Percentiles rank a stretch among this genome's conserved stretches.
Evolutionary conservation across 2,113 vertebrate species (phyloP).

Genomic region (Tamias sibiricus): DNA sequence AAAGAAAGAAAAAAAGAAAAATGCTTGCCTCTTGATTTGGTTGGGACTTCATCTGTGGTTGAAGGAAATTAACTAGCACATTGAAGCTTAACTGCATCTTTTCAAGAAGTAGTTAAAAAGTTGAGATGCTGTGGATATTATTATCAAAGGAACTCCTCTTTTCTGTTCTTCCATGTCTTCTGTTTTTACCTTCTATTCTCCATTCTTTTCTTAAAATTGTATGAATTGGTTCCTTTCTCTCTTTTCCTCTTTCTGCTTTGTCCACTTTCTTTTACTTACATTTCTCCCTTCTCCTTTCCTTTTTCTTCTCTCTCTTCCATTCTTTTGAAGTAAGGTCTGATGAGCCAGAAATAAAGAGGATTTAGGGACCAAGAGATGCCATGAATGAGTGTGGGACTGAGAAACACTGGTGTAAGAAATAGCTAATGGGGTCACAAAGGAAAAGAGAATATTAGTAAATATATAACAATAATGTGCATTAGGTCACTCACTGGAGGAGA

Average conservation of each 20-base stretch:
- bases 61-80: neutral
- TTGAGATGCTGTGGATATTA: neutral
- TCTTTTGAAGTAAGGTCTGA: neutral
- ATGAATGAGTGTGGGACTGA: neutral
- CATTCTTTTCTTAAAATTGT: neutral
- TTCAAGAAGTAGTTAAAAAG: neutral
- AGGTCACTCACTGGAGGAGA: neutral
- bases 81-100: neutral
- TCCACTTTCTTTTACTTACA: neutral
- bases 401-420: neutral
- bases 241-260: neutral
- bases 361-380: neutral
- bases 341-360: neutral
- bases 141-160: neutral
- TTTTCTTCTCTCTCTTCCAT: neutral
- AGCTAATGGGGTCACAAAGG: neutral
- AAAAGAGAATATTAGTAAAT: neutral
- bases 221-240: neutral
- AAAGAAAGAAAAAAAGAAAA: no score
- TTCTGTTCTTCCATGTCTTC: neutral
- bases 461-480: neutral
- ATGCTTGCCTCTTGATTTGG: neutral
- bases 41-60: neutral
- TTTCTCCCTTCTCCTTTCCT: neutral
- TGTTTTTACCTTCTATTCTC: neutral